These are phyloP conservation scores for Oryctolagus cuniculus DNA, from an alignment of 2,113 vertebrate species.

Conservation along the genomic window DNA sequence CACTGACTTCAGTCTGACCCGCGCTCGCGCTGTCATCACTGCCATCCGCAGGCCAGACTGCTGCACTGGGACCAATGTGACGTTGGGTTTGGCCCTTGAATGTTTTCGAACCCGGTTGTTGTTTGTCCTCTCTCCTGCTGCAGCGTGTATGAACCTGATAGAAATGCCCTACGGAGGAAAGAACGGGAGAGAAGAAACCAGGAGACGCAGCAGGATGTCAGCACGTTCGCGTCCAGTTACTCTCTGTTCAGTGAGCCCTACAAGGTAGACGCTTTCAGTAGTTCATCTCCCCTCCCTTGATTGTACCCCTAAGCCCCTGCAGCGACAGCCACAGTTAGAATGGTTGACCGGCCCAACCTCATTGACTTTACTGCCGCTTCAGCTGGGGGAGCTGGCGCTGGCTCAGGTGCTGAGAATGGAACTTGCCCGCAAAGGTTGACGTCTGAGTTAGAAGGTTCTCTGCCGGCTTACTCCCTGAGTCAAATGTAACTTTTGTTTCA, in stretches of 20 bases:
- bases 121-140: slow-evolving; percentile 67
- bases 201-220: slow-evolving; percentile 89
- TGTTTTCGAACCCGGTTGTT: slow-evolving; percentile 60
- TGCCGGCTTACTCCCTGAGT: neutral
- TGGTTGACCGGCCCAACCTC: neutral
- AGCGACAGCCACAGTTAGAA: neutral
- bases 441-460: neutral
- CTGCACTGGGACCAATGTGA: neutral
- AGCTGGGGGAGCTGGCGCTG: neutral
- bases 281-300: neutral
- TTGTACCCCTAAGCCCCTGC: neutral
- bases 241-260: slow-evolving; percentile 92
- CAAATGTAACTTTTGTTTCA: neutral
- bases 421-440: neutral
- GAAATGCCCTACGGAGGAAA: slow-evolving; percentile 90
- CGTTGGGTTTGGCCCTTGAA: slow-evolving; percentile 66
- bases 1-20: slow-evolving; percentile 77
- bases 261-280: slow-evolving; percentile 87
- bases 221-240: slow-evolving; percentile 86
- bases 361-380: neutral
- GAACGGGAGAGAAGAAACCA: slow-evolving; percentile 91
- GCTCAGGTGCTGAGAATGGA: neutral
- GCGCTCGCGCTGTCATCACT: slow-evolving; percentile 77
- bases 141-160: slow-evolving; percentile 90
- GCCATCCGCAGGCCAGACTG: slow-evolving; percentile 80